Conservation (phyloP, 2,888 invertebrate species). For the Dynastes tityus region DNA sequence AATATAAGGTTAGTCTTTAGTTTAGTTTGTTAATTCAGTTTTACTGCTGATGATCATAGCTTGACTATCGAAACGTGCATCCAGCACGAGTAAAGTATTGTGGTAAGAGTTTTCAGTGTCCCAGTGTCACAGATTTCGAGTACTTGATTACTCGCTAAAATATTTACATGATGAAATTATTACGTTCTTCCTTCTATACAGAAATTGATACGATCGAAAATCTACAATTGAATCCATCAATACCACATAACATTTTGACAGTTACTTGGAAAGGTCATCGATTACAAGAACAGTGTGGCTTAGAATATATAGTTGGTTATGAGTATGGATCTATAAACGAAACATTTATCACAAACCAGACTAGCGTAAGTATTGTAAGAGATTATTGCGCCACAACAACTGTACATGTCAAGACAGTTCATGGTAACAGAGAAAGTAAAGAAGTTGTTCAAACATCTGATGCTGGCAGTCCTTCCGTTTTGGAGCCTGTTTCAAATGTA, state of each 20-base stretch:
- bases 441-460: neutral
- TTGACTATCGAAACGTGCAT: too few species aligned
- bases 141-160: neutral
- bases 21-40: too few species aligned
- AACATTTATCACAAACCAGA: neutral
- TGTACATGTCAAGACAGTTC: neutral
- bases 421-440: neutral
- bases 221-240: neutral
- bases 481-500: neutral
- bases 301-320: slow-evolving; percentile 4
- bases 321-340: neutral
- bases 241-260: neutral
- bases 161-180: too few species aligned
- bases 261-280: neutral
- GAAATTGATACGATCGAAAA: neutral
- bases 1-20: too few species aligned
- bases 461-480: neutral
- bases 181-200: neutral
- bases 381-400: neutral
- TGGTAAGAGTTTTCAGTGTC: too few species aligned
- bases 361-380: neutral
- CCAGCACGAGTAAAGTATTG: too few species aligned
- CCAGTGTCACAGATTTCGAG: too few species aligned
- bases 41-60: too few species aligned
- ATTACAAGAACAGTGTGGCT: neutral